These are phyloP conservation scores for Denticeps clupeoides DNA, from an alignment of 2,797 vertebrate species.

Conservation along the genomic window DNA sequence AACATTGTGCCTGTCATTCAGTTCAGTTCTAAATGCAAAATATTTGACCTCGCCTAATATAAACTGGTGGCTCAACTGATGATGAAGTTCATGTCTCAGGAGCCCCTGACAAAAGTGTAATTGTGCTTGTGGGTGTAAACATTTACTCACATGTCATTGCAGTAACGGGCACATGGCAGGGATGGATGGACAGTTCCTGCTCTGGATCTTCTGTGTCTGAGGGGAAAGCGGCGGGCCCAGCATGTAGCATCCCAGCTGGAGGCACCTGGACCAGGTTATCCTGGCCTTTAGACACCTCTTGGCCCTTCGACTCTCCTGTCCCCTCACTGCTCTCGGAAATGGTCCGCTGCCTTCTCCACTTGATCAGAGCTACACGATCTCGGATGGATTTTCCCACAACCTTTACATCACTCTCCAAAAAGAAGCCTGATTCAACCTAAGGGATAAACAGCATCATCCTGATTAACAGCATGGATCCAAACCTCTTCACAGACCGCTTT, in stretches of 20 bases:
- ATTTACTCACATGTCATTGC: slow-evolving; percentile 72
- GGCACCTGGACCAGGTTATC: slow-evolving; percentile 65
- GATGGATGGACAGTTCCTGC: slow-evolving; percentile 62
- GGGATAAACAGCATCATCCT: slow-evolving; percentile 17
- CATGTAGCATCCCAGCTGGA: slow-evolving; percentile 53
- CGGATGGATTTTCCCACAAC: slow-evolving; percentile 90
- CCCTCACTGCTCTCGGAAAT: slow-evolving; percentile 39
- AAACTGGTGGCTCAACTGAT: too few species aligned
- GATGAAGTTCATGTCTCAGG: too few species aligned
- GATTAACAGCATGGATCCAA: background rate
- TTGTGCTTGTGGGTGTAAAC: slow-evolving; percentile 11
- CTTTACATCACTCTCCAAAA: slow-evolving; percentile 92
- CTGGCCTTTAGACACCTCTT: slow-evolving; percentile 46
- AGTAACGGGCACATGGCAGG: slow-evolving; percentile 60
- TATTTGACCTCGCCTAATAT: too few species aligned
- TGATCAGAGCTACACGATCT: slow-evolving; percentile 88
- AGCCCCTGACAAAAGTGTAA: too few species aligned
- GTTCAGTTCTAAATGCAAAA: too few species aligned
- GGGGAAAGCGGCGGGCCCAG: slow-evolving; percentile 34
- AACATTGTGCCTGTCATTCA: too few species aligned
- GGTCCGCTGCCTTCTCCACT: slow-evolving; percentile 80
- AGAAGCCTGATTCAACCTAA: slow-evolving; percentile 94
- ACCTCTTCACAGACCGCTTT: too few species aligned
- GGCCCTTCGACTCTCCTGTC: slow-evolving; percentile 26
- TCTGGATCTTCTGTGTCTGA: slow-evolving; percentile 72